Base-by-base conservation (phyloP, 2,797 vertebrate species). In the Rhabdophis nuchalis region DNA sequence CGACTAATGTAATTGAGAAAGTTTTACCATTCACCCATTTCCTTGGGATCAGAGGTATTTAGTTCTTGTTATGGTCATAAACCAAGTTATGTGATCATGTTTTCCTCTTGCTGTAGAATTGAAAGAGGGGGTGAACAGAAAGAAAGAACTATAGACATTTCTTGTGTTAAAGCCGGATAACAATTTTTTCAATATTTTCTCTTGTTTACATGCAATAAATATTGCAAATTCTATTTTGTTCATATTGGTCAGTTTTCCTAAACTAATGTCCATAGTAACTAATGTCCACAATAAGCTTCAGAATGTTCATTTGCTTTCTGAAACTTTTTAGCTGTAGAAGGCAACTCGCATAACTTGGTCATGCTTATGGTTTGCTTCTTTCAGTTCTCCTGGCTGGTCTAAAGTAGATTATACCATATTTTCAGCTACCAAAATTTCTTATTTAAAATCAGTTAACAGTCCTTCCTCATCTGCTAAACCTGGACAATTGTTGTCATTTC, bases 291-390 rank as follows among this genome's bases (percentile, higher is more conserved):
- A 41, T 41, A 41, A 77, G 72, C 72, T 77, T 41, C 72, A 77
- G 72, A 23, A 77, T 23, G 18, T 77, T 77, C 18, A 41, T 77
- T 77, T 41, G 25, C 10, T 1, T 77, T 87, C 91, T 92, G 87
- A 97, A 94, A 95, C 93, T n/a, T 94, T 94, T 68, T 94, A 96
- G 11, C 93, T 93, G 95, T 52, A 52, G 94, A 94, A 93, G 94
- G 93, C 94, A 95, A 91, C 93, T 91, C 41, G 36, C 90, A 58
- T 85, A 25, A 25, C n/a, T 93, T 92, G 93, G 94, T 96, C 96
- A 94, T 91, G 61, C 72, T 89, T 5, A 0, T 94, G 92, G 95
- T 95, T 95, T 91, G 94, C 94, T 95, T 94, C 93, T 95, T 93
- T 93, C 94, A 92, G 82, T 92, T 85, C 54, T 52, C 41, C 14